These are phyloP conservation scores for Choreutis nemorana DNA, from an alignment of 2,888 invertebrate species.

Conservation along the genomic window DNA sequence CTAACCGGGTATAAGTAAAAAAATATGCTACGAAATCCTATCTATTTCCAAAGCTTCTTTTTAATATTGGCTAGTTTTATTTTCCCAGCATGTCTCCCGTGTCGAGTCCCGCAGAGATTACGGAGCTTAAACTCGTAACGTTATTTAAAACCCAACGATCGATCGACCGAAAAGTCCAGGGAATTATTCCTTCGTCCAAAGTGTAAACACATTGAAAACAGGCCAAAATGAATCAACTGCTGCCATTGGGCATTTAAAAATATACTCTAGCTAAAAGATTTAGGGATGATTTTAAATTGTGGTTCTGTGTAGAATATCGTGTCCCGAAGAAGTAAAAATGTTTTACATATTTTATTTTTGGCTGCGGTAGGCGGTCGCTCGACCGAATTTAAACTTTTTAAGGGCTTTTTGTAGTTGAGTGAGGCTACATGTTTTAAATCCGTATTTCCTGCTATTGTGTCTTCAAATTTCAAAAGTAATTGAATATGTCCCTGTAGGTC, in stretches of 20 bases:
- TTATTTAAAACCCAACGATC: constrained; percentile 33
- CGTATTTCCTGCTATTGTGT: constrained; percentile 58
- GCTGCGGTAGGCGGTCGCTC: constrained; percentile 64
- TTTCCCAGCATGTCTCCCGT: too few species aligned
- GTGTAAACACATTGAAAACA: constrained; percentile 32
- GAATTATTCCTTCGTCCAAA: constrained; percentile 46
- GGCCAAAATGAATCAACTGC: neutral
- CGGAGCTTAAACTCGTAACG: constrained; percentile 9
- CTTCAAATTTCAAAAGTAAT: constrained; percentile 27
- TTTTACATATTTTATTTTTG: constrained; percentile 58
- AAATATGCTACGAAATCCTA: too few species aligned
- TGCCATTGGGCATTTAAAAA: too few species aligned
- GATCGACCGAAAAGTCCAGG: constrained; percentile 29
- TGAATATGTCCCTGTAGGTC: too few species aligned
- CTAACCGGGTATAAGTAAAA: too few species aligned
- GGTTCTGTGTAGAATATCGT: too few species aligned
- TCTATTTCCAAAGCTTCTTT: too few species aligned
- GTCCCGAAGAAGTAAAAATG: too few species aligned
- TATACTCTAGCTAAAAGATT: too few species aligned
- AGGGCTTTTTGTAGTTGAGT: constrained; percentile 42
- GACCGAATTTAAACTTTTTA: constrained; percentile 40
- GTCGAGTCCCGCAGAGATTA: too few species aligned
- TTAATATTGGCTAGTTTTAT: too few species aligned
- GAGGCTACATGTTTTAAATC: constrained; percentile 42
- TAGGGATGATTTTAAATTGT: too few species aligned